Base-by-base conservation (phyloP, 92 coral and sea anemone species). In the Ricordea florida region DNA sequence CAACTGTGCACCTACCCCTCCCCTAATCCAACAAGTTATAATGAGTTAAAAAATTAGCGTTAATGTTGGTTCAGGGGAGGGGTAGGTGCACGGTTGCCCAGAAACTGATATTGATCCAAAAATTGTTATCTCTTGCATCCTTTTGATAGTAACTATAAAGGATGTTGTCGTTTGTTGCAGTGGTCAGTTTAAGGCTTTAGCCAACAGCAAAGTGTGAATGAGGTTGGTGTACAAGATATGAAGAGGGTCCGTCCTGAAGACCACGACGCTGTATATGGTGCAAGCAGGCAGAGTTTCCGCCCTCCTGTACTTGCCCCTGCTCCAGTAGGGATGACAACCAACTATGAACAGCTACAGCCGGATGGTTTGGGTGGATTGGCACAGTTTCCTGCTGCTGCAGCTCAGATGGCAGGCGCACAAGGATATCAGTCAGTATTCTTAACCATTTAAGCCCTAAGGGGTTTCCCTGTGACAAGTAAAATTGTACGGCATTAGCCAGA, bases 191-290 rank as follows among this genome's bases (percentile, higher is more conserved):
- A 60, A 40, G 77, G 65, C 77, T 70, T 28, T 27, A 70, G 65
- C 32, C 53, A n/a, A 10, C 14, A 70, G 21, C 38, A 38, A 30
- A 70, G 40, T 36, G 77, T 70, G 77, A 70, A 70, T 70, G 77
- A 72, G 70, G 91, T 62, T 58, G 57, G 34, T 71, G 43, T 64
- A 65, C 83, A 78, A 83, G 97, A 78, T 51, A 94, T 94, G 98
- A 94, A 94, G 97, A 94, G 98, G 82, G 89, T 83, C 61, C 93
- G 98, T 81, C 97, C 97, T 71, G 98, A 94, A 75, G 97, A 94
- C 82, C 97, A 94, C 81, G 97, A 92, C 87, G 64, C 69, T 51
- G 89, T 83, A 34, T 89, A 76, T 63, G 87, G 93, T 77, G 85
- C 69, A 78, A 89, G 76, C 67, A 76, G 97, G 79, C 94, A 87